These are phyloP conservation scores for Formica selysi DNA, from an alignment of 1,140 invertebrate genomes.

Conservation along the genomic window DNA sequence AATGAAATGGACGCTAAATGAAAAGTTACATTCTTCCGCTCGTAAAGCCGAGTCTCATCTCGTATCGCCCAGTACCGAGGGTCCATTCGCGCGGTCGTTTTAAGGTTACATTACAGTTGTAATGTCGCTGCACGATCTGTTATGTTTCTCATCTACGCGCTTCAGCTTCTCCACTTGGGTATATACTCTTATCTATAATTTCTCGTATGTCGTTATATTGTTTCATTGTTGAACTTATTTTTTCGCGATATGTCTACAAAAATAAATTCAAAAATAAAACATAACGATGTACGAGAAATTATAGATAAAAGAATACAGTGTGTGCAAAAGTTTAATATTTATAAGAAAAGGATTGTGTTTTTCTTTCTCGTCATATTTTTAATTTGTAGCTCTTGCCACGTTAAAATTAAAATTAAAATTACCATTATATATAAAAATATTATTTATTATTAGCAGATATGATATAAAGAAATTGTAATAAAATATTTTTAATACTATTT, in stretches of 20 bases:
- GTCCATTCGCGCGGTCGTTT: constrained; percentile 55
- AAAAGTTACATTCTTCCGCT: constrained; percentile 73
- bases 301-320: neutral
- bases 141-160: neutral
- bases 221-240: constrained; percentile 29
- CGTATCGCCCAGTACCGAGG: neutral
- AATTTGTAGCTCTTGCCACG: too few relatives aligned
- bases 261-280: neutral
- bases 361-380: too few relatives aligned
- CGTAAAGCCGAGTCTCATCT: constrained; percentile 55
- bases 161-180: neutral
- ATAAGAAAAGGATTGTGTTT: too few relatives aligned
- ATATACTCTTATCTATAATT: neutral
- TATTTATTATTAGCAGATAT: neutral
- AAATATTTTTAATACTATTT: neutral
- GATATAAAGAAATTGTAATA: neutral
- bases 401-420: neutral
- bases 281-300: neutral
- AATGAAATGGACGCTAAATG: constrained; percentile 74
- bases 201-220: neutral
- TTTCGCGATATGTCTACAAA: neutral
- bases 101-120: constrained; percentile 34
- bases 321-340: too few relatives aligned
- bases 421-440: neutral
- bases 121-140: constrained; percentile 3